phyloP scores from a whole-genome alignment of 2,888 invertebrate genomes.

The Drosophila cracens region DNA sequence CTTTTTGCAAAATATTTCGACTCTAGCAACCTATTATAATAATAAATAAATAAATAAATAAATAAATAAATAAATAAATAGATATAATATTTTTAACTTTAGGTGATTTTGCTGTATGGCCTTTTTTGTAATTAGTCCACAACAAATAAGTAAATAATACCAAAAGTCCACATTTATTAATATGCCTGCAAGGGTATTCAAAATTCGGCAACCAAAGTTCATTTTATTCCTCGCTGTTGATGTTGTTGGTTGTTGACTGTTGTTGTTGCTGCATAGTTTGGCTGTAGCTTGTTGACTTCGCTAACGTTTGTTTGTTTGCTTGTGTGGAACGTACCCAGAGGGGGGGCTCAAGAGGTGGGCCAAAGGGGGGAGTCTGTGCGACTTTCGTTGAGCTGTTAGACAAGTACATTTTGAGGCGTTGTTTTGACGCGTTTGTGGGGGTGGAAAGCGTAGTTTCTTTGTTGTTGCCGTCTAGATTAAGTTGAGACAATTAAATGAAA shows the following conservation, averaged over 20 bases:
- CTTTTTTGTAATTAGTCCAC: background rate
- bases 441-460: constrained; percentile 19
- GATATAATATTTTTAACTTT: background rate
- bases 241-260: constrained; percentile 30
- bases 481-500: constrained; percentile 66
- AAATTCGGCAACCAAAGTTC: background rate
- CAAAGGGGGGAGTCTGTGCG: constrained; percentile 15
- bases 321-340: constrained; percentile 12
- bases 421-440: constrained; percentile 63
- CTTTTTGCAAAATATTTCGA: too few species aligned
- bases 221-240: constrained; percentile 16
- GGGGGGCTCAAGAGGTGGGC: background rate
- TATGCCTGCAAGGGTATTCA: constrained; percentile 8
- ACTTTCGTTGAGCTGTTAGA: constrained; percentile 35
- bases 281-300: constrained; percentile 53
- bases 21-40: background rate
- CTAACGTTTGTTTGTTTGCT: constrained; percentile 56
- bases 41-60: background rate
- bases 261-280: constrained; percentile 57
- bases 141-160: background rate
- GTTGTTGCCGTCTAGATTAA: constrained; percentile 52
- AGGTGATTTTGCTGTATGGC: background rate
- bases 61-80: background rate
- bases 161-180: background rate
- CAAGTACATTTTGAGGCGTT: constrained; percentile 69